Base-by-base conservation (phyloP, 2,113 vertebrate genomes). In the Perca flavescens region DNA sequence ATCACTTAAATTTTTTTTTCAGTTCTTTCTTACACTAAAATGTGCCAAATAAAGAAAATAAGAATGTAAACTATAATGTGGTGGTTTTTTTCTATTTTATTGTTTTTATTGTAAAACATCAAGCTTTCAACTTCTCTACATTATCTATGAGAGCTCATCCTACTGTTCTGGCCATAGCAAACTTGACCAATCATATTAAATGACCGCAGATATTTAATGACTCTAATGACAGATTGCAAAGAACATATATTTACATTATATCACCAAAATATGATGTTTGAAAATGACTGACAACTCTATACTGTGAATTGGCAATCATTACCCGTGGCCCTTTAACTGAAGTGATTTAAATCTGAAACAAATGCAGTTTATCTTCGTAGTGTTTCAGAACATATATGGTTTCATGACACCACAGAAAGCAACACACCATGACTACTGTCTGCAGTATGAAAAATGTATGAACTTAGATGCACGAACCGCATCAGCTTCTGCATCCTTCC, bases 401-500 rank as follows among this genome's bases (percentile, higher is more conserved):
- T 77, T 61, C 19, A 65, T 80, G 28, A 63, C 19, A 56, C 54
- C 47, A 69, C 43, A 66, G 69, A 69, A 79, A 46, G 56, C 68
- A 74, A 21, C 25, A 80, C 64, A 78, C n/a, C 17, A 15, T 6
- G 43, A 47, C 11, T 14, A 40, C 60, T 40, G 54, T 77, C 49
- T 58, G 64, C 74, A 50, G 56, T 75, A 22, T 19, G 19, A 68
- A 15, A 57, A 58, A 78, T 73, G 11, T 40, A 63, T 56, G 8
- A 93, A 92, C 82, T 92, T 88, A 43, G 13, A 81, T 67, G 34
- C 61, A 77, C 16, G 50, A 86, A 56, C 72, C 15, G 22, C 85
- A 84, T 77, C 78, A 56, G 64, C 80, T 74, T 53, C 78, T 78
- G 86, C 87, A 83, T 83, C 88, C 85, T 65, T 72, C 82, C 81